phyloP scores from a whole-genome alignment of 2,888 invertebrate species.

The Spicauda simplicius region DNA sequence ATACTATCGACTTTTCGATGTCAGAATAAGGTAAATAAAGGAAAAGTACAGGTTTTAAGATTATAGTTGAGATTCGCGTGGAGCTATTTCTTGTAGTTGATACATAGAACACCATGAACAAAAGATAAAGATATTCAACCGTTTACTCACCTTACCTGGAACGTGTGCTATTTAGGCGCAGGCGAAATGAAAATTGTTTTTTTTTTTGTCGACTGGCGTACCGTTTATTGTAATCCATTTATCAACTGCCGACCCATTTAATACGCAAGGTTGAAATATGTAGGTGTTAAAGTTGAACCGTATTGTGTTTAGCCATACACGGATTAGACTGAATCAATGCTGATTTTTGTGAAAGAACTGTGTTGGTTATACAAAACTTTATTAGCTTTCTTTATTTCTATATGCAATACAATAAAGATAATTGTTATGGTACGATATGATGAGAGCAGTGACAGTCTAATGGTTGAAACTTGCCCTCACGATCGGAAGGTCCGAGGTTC shows the following conservation, averaged over 20 bases:
- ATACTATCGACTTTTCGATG: too few species aligned
- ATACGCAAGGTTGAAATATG: conserved; percentile 52
- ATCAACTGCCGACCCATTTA: conserved; percentile 70
- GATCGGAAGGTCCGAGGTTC: too few species aligned
- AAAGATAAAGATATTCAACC: background rate
- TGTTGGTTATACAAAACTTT: background rate
- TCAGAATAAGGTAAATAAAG: too few species aligned
- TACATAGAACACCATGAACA: too few species aligned
- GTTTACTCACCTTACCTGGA: background rate
- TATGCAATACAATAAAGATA: too few species aligned
- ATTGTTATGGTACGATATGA: too few species aligned
- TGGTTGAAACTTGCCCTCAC: too few species aligned
- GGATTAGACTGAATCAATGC: conserved; percentile 15
- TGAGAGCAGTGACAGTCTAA: too few species aligned
- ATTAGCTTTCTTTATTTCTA: too few species aligned
- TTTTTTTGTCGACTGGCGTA: conserved; percentile 34
- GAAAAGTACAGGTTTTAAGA: too few species aligned
- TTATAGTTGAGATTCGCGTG: too few species aligned
- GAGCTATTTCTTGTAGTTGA: too few species aligned
- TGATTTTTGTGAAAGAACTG: background rate
- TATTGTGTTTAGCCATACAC: conserved; percentile 23
- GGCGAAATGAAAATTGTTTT: conserved; percentile 20
- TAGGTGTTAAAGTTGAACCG: conserved; percentile 24
- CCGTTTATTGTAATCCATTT: conserved; percentile 57
- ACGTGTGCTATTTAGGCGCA: background rate